phyloP scores from a whole-genome alignment of 1,140 invertebrate genomes.

The Diploscapter pachys region DNA sequence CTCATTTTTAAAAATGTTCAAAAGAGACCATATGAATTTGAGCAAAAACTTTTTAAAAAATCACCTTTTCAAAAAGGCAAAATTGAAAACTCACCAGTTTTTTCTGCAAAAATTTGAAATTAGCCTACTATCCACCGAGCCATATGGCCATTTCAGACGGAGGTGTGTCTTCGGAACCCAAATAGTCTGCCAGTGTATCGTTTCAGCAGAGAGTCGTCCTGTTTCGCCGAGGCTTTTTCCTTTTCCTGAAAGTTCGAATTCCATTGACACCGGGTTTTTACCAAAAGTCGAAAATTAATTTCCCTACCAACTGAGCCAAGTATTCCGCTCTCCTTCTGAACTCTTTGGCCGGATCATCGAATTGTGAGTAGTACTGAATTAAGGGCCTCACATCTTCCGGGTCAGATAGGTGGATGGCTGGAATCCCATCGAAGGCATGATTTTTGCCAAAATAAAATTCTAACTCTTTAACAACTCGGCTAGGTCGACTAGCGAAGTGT shows the following conservation, averaged over 20 bases:
- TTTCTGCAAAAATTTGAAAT: too few species aligned
- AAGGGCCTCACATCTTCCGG: conserved; percentile 90
- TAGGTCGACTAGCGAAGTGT: conserved; percentile 81
- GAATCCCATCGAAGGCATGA: neutral
- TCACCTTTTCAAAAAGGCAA: too few species aligned
- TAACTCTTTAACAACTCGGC: conserved; percentile 86
- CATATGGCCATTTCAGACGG: conserved; percentile 11
- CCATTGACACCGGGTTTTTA: neutral
- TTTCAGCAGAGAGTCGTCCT: conserved; percentile 17
- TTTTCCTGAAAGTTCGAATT: conserved; percentile 8
- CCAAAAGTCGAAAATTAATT: neutral
- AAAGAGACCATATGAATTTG: too few species aligned
- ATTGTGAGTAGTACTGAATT: conserved; percentile 83
- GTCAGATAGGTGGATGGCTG: conserved; percentile 78
- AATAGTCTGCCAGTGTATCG: conserved; percentile 33
- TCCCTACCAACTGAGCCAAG: conserved; percentile 45
- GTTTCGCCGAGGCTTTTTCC: conserved; percentile 3
- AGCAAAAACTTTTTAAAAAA: too few species aligned
- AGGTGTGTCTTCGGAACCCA: conserved; percentile 33
- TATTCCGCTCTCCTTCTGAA: conserved; percentile 65
- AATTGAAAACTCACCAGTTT: too few species aligned
- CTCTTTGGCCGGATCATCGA: conserved; percentile 83
- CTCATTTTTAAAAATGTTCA: too few species aligned
- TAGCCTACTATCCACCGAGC: too few species aligned
- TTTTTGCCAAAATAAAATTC: conserved; percentile 43